Percentiles rank a stretch among this genome's conserved stretches.
Conservation (phyloP, 1,140 invertebrate genomes). For the Parapsyche elsis region DNA sequence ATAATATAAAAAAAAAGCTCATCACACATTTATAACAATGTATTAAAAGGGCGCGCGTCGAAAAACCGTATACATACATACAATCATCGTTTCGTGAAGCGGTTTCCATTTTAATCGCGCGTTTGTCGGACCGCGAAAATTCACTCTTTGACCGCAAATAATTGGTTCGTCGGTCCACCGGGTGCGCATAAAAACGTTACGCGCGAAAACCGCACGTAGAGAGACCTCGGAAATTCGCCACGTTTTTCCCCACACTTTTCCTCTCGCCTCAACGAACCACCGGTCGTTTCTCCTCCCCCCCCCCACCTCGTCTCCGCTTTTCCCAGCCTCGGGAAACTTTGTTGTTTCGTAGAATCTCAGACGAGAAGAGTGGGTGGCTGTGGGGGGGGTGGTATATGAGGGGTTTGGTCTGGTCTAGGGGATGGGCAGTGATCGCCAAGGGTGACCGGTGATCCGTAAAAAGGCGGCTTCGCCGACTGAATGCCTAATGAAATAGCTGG, state of each 20-base stretch:
- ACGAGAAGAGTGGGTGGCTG: not conserved
- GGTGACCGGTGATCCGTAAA: slow-evolving; percentile 40
- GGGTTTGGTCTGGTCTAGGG: not conserved
- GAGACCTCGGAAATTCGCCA: not conserved
- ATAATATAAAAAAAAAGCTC: too few species aligned
- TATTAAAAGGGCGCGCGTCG: too few species aligned
- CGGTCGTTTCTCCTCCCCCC: not conserved
- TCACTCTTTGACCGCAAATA: slow-evolving; percentile 18
- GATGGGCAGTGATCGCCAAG: slow-evolving; percentile 28
- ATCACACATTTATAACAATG: too few species aligned
- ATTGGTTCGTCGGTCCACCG: slow-evolving; percentile 6
- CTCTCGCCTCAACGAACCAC: not conserved
- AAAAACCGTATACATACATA: too few species aligned
- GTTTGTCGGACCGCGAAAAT: not conserved
- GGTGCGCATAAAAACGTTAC: not conserved
- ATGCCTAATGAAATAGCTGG: slow-evolving; percentile 37
- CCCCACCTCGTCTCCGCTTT: not conserved
- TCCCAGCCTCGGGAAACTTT: slow-evolving; percentile 2
- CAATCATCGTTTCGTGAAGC: not conserved
- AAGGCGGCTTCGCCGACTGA: slow-evolving; percentile 25
- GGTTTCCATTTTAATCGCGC: not conserved
- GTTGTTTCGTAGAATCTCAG: slow-evolving; percentile 33
- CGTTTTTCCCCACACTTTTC: not conserved
- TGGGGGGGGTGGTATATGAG: too few species aligned
- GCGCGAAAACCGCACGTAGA: slow-evolving; percentile 10